Evolutionary conservation across 1,140 invertebrate species (phyloP).

Genomic region (Scaptomyza montana): DNA sequence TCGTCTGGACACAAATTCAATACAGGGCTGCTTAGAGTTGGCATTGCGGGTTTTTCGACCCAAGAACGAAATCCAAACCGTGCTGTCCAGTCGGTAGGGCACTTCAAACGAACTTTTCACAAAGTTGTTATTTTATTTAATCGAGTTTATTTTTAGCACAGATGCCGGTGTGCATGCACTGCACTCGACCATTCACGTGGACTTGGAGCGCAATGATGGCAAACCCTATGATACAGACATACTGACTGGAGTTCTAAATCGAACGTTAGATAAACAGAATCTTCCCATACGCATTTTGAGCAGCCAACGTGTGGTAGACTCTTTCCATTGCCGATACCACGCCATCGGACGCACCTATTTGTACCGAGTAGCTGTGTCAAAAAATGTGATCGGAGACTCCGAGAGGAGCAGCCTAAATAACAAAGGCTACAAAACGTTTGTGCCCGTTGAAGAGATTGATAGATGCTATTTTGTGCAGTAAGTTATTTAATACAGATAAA

Average conservation of each 20-base stretch:
- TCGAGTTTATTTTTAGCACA: conserved; percentile 85
- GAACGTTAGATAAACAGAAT: conserved; percentile 85
- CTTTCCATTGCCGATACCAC: conserved; percentile 86
- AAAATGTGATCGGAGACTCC: conserved; percentile 35
- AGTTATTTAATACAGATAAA: background rate
- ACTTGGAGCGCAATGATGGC: conserved; percentile 84
- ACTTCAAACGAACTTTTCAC: background rate
- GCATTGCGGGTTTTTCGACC: conserved; percentile 85
- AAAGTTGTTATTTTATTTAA: conserved; percentile 6
- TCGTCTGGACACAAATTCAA: conserved; percentile 85
- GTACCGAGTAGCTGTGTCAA: conserved; percentile 86
- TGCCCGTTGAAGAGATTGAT: conserved; percentile 75
- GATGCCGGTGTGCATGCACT: conserved; percentile 90
- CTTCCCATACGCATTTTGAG: conserved; percentile 86
- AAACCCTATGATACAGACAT: conserved; percentile 84
- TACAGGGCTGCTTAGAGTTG: conserved; percentile 88
- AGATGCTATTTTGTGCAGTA: conserved; percentile 78
- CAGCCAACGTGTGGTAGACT: conserved; percentile 85
- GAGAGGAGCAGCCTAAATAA: conserved; percentile 42
- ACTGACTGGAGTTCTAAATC: conserved; percentile 85
- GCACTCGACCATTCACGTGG: conserved; percentile 87
- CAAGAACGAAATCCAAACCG: conserved; percentile 84
- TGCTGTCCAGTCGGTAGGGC: conserved; percentile 87
- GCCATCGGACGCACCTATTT: conserved; percentile 87
- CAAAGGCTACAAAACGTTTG: conserved; percentile 53